Evolutionary conservation across 2,888 invertebrate species (phyloP), one percentile per base, ranked within the genome.

Genomic region (Netelia fuscicornis): DNA sequence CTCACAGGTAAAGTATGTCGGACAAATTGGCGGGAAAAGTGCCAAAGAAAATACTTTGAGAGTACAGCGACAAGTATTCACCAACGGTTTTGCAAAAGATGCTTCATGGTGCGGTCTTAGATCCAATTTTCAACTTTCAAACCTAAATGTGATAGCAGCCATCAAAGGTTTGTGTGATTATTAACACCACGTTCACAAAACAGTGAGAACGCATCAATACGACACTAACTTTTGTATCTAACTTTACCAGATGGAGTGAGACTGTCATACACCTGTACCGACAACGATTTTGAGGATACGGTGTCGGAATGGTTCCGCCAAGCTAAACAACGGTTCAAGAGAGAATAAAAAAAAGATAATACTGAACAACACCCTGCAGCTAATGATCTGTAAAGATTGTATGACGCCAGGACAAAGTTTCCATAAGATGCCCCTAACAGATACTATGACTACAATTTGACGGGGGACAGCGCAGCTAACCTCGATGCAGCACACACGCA

Each of bases 141-240:
- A 52, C 17, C 17, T 17, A 17, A 52, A 52, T 2, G 52, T 52
- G 52, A n/a, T 3, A 52, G 13, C 13, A 52, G 52, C n/a, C 52
- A 52, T 52, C 11, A 52, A 52, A 52, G 0, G 52, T 52, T 52
- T 52, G 52, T 52, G 52, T 52, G 52, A 52, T 52, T 52, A 52
- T 13, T 52, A 52, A 52, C 6, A 30, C 30, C 52, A 52, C 52
- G 11, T 9, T 52, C 6, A 52, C 52, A 52, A 52, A 52, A 52
- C 52, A 52, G 52, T 52, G 13, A 52, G 52, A 11, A 52, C 0
- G 52, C 52, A 52, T 9, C 10, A 52, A 52, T 52, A 52, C 52
- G 52, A 52, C 52, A 52, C n/a, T 52, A 52, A 52, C n/a, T 52
- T 52, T 52, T 52, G 52, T 52, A 52, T 52, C 52, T 13, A 52